Evolutionary conservation across 2,797 vertebrate genomes (phyloP).

Genomic region (Coccyzus lansbergi): DNA sequence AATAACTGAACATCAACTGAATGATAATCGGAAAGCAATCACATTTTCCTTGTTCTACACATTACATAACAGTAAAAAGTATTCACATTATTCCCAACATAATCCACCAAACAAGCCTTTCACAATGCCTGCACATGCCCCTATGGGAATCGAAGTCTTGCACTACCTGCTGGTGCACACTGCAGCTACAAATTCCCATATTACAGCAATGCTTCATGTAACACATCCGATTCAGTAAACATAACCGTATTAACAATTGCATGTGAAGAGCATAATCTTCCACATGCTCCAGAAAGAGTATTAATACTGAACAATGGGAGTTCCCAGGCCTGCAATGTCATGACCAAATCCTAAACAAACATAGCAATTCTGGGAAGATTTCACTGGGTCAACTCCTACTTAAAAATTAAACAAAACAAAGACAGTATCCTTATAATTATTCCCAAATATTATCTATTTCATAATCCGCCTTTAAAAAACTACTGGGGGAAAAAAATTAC

Average conservation of each 20-base stretch:
- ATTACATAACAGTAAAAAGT: neutral
- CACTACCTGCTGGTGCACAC: neutral
- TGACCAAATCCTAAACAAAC: neutral
- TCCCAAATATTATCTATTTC: neutral
- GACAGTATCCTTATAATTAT: neutral
- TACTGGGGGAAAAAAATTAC: accelerated
- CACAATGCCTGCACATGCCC: neutral
- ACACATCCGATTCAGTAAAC: neutral
- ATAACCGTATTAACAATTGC: neutral
- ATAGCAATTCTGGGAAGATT: neutral
- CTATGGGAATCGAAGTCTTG: neutral
- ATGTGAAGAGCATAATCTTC: neutral
- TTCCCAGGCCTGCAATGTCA: accelerated
- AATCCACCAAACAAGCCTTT: neutral
- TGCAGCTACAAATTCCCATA: neutral
- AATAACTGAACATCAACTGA: neutral
- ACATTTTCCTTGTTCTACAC: neutral
- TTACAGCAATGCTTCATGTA: neutral
- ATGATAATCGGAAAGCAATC: neutral
- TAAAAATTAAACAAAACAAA: neutral
- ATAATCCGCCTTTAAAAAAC: neutral
- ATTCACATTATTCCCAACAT: neutral
- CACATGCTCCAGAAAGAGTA: accelerated
- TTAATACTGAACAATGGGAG: neutral
- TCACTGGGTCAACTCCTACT: neutral